A percentile compares a stretch with the other conserved stretches of the same genome.
Conservation (phyloP, 2,113 vertebrate species). For the Bufo gargarizans region DNA sequence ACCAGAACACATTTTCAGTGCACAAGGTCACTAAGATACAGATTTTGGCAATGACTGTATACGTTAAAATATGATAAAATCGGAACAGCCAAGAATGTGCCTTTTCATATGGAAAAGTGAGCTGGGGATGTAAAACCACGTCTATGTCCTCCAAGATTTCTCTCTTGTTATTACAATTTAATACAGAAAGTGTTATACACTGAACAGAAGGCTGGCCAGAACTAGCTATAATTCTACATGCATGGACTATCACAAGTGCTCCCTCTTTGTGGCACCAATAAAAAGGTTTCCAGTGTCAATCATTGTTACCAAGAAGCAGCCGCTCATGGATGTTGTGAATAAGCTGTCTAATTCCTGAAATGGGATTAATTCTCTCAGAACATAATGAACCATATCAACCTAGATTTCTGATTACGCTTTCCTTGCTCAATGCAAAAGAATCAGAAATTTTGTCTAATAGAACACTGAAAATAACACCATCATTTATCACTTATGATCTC, state of each 20-base stretch:
- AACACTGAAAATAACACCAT: conserved; percentile 23
- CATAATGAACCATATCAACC: conserved; percentile 51
- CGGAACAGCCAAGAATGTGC: conserved; percentile 33
- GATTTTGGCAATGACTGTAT: conserved; percentile 10
- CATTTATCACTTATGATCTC: background rate
- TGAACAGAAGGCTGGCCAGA: background rate
- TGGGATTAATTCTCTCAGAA: conserved; percentile 33
- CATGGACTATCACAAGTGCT: conserved; percentile 21
- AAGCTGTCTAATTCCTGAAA: conserved; percentile 17
- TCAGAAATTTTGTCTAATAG: conserved; percentile 16
- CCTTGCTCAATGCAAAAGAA: conserved; percentile 8
- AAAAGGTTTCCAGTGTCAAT: conserved; percentile 13
- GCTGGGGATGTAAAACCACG: conserved; percentile 3
- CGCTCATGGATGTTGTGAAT: conserved; percentile 21
- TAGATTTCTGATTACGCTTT: conserved; percentile 10
- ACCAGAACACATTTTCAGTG: conserved; percentile 5
- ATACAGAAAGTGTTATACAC: conserved; percentile 5
- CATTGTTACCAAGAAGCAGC: background rate
- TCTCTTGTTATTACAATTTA: conserved; percentile 39
- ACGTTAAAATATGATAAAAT: conserved; percentile 1
- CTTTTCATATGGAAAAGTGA: conserved; percentile 28
- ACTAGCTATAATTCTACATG: conserved; percentile 1
- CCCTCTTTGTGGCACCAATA: conserved; percentile 18
- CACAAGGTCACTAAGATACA: conserved; percentile 8
- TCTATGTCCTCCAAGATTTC: conserved; percentile 23